Base-by-base conservation (phyloP, 2,113 vertebrate species). In the Callipepla californica region DNA sequence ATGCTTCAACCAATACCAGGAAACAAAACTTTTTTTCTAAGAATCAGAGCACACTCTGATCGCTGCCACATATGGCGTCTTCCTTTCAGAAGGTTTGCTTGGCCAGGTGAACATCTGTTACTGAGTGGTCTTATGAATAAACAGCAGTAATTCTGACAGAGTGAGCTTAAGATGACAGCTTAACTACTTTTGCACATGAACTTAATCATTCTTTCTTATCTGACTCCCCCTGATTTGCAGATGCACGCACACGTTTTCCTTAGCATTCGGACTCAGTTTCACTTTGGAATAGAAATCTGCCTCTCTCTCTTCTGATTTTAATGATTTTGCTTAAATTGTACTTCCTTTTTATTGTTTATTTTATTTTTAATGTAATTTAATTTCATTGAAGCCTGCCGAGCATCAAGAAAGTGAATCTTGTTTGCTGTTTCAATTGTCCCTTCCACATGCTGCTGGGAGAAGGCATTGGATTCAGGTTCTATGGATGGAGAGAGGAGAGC, bases 61-160 rank as follows among this genome's bases (percentile, higher is more conserved):
- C 61, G 8, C 91, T 66, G 80, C 76, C 91, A 66, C 98, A 98
- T 96, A 97, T 96, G 97, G 96, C 93, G 80, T 92, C 86, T 97
- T 97, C 78, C 96, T 97, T 97, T 97, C 89, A 93, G 96, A 89
- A 96, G 96, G 92, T 86, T 87, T 89, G 80, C 87, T 91, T 77
- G 91, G 86, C 97, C 97, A 98, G 98, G 98, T 97, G 97, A 97
- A 96, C 97, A 98, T 97, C 97, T 98, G 97, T 96, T 94, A 92
- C 97, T 90, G 91, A 91, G 90, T 51, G 80, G 89, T 96, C 91
- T 94, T 96, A 91, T 94, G 96, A 97, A 96, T 97, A 93, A 96
- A 94, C 67, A 70, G 95, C 97, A 94, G 79, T 97, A 97, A 97
- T 97, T 97, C 97, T 96, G 95, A 85, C 62, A 93, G 95, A 92